Conservation (phyloP, 2,797 vertebrate genomes). For the Gymnothorax reevesii region DNA sequence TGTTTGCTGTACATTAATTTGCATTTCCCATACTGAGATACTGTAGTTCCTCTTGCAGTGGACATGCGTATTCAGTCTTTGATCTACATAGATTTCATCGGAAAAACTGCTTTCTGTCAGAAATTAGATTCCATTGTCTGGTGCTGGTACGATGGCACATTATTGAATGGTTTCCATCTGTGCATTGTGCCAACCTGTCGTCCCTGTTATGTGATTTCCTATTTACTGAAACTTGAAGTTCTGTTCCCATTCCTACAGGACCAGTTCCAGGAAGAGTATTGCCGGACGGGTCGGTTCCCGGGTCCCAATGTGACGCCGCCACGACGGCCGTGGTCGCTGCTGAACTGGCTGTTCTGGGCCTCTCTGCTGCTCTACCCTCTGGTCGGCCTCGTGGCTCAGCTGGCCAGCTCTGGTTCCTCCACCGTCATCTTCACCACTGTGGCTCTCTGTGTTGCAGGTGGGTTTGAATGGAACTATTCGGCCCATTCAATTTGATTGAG, state of each 20-base stretch:
- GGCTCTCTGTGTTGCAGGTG: conserved; percentile 82
- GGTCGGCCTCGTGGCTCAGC: conserved; percentile 73
- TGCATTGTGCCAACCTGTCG: neutral
- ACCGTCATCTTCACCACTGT: conserved; percentile 75
- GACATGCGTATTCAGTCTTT: neutral
- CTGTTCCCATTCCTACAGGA: conserved; percentile 73
- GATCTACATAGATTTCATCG: neutral
- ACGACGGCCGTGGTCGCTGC: conserved; percentile 78
- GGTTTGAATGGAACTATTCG: conserved; percentile 46
- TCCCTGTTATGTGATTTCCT: neutral
- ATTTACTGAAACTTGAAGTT: neutral
- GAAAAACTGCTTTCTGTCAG: neutral
- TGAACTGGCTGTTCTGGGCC: conserved; percentile 92
- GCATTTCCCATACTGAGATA: neutral
- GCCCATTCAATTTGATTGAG: neutral
- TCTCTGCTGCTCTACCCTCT: conserved; percentile 85
- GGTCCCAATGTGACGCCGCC: conserved; percentile 67
- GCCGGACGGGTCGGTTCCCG: conserved; percentile 78
- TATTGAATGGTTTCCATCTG: neutral
- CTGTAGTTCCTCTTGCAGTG: neutral
- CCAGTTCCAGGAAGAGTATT: conserved; percentile 86
- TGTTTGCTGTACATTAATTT: neutral
- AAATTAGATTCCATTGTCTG: neutral
- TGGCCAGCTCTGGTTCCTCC: conserved; percentile 81
- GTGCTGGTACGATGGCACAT: neutral